Conservation (phyloP, 1,140 invertebrate genomes). For the Zelostemma sp. region DNA sequence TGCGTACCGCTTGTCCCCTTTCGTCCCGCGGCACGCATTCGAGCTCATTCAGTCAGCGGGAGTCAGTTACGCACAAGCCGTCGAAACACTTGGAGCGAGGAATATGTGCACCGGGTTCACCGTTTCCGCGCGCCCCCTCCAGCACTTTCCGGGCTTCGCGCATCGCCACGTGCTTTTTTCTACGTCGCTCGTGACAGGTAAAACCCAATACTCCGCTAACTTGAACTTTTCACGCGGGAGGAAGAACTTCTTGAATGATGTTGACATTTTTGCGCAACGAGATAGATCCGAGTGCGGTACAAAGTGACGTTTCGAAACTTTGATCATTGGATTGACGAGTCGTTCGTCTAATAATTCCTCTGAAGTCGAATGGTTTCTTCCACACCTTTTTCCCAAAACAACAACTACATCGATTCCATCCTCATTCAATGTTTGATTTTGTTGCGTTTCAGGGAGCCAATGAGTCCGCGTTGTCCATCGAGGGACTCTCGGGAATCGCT, state of each 20-base stretch:
- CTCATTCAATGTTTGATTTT: too few relatives aligned
- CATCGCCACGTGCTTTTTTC: constrained; percentile 10
- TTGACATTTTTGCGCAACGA: too few relatives aligned
- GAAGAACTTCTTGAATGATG: too few relatives aligned
- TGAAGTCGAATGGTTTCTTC: too few relatives aligned
- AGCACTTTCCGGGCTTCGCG: constrained; percentile 16
- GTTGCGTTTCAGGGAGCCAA: constrained; percentile 75
- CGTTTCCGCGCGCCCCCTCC: constrained; percentile 1
- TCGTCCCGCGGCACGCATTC: constrained; percentile 65
- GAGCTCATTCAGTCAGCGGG: constrained; percentile 62
- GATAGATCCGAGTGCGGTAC: too few relatives aligned
- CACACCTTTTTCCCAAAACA: too few relatives aligned
- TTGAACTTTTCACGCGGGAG: too few relatives aligned
- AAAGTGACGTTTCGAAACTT: too few relatives aligned
- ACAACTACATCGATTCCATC: too few relatives aligned
- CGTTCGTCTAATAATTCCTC: too few relatives aligned
- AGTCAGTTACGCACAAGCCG: constrained; percentile 69
- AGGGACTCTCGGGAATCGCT: constrained; percentile 79
- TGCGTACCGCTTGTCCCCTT: constrained; percentile 65
- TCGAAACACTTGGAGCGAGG: constrained; percentile 57
- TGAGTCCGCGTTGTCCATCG: constrained; percentile 82
- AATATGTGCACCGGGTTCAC: not conserved
- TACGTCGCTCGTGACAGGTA: constrained; percentile 11
- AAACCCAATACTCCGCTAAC: not conserved
- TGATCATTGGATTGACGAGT: too few relatives aligned